Evolutionary conservation across 2,797 vertebrate genomes (phyloP), one percentile per base, ranked within the genome.

Genomic region (Micropoecilia bifurca): DNA sequence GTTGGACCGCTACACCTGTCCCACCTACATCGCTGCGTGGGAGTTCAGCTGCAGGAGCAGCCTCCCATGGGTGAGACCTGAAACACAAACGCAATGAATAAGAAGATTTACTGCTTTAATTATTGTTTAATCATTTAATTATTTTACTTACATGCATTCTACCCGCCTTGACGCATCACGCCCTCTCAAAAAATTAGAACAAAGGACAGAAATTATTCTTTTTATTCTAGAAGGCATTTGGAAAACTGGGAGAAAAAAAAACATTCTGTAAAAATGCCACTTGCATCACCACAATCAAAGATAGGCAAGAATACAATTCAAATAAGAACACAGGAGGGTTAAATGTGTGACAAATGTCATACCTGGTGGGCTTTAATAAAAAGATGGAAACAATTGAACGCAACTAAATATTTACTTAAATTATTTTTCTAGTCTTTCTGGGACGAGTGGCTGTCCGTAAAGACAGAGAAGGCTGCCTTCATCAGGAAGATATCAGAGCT

Each of bases 21-120:
- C 94, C 47, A 94, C 89, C 75, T 95, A 95, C 90, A 95, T 96
- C 74, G 87, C 94, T 14, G 7, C 80, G 63, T 95, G 95, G 94
- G 95, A 96, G 91, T 96, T 96, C 87, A 92, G 77, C 80, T 95
- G 94, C 85, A 78, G 22, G 61, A 93, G 76, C 87, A 92, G 63
- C 80, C 83, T 96, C 72, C 86, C 95, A 1, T 96, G 95, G 95
- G 94, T 95, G 84, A 95, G 88, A 30, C 30, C 68, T 28, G 46
- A 46, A 57, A 57, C 9, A n/a, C 10, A 57, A 69, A 13, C 3
- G 4, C 9, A 43, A 68, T 68, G 41, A 33, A 1, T 57, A 30
- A 30, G 13, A 16, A 25, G 10, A 28, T 36, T 63, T 18, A 63
- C 61, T 22, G 18, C 20, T 63, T 63, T 63, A 63, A 63, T 18